A percentile compares a stretch with the other conserved stretches of the same genome.
These are phyloP conservation scores for Paramormyrops kingsleyae DNA, from an alignment of 2,113 vertebrate species.

Conservation along the genomic window DNA sequence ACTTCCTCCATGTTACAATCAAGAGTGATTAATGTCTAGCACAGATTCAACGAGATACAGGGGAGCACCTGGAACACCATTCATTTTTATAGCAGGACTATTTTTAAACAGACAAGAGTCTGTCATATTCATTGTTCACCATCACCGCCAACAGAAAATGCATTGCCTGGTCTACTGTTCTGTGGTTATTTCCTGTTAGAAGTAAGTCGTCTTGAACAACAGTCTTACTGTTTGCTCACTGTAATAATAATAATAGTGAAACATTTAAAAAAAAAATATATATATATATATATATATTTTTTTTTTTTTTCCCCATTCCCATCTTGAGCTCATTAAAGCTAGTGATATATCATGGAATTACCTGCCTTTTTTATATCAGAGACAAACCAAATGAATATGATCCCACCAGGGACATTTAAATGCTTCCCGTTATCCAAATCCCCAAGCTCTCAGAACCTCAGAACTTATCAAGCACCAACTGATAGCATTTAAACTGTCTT, in stretches of 20 bases:
- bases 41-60: constrained; percentile 53
- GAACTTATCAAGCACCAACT: constrained; percentile 66
- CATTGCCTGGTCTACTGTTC: constrained; percentile 47
- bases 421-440: constrained; percentile 67
- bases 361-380: constrained; percentile 53
- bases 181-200: constrained; percentile 57
- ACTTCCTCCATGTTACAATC: constrained; percentile 23
- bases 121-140: constrained; percentile 50
- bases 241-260: constrained; percentile 26
- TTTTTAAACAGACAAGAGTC: constrained; percentile 57
- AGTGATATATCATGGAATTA: constrained; percentile 62
- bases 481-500: constrained; percentile 72
- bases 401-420: constrained; percentile 62
- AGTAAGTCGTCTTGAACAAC: constrained; percentile 48
- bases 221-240: constrained; percentile 51
- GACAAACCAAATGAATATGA: constrained; percentile 75
- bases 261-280: too few relatives aligned
- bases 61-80: constrained; percentile 47
- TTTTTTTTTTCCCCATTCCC: constrained; percentile 42
- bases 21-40: constrained; percentile 54
- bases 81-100: constrained; percentile 43
- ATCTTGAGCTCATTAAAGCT: constrained; percentile 67
- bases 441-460: constrained; percentile 54
- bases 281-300: not conserved
- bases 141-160: constrained; percentile 39